Percentiles rank a stretch among this genome's conserved stretches.
Conservation (phyloP, 2,888 invertebrate genomes). For the Caradrina kadenii region DNA sequence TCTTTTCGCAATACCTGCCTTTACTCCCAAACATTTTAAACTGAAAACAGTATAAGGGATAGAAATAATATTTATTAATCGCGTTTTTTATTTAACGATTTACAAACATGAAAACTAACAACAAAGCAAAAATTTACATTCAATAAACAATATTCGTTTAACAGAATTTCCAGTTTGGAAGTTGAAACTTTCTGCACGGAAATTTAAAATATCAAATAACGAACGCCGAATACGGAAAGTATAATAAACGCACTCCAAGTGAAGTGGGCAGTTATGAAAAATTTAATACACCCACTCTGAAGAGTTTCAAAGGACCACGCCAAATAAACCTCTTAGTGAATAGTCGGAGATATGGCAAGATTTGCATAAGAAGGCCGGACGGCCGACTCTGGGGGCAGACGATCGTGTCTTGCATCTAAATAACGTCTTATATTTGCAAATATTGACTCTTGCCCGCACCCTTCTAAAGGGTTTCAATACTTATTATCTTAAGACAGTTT, state of each 20-base stretch:
- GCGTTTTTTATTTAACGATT: slow-evolving; percentile 19
- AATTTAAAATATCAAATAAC: slow-evolving; percentile 65
- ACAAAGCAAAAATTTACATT: slow-evolving; percentile 35
- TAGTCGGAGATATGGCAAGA: slow-evolving; percentile 83
- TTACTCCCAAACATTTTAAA: slow-evolving; percentile 47
- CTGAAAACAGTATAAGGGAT: slow-evolving; percentile 27
- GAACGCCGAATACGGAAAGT: slow-evolving; percentile 61
- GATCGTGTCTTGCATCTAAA: slow-evolving; percentile 89
- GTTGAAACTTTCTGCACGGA: slow-evolving; percentile 50
- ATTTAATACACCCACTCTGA: slow-evolving; percentile 84
- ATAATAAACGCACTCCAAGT: slow-evolving; percentile 74
- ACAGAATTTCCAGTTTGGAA: slow-evolving; percentile 40
- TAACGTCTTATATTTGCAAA: slow-evolving; percentile 90
- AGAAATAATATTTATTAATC: slow-evolving; percentile 32
- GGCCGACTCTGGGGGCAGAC: slow-evolving; percentile 78
- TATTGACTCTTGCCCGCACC: slow-evolving; percentile 88
- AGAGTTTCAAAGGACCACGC: slow-evolving; percentile 79
- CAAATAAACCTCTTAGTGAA: slow-evolving; percentile 87
- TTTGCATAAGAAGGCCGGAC: slow-evolving; percentile 86
- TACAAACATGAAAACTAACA: slow-evolving; percentile 26
- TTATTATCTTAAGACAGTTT: slow-evolving; percentile 86
- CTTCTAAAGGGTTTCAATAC: slow-evolving; percentile 84
- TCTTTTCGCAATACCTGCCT: slow-evolving; percentile 54
- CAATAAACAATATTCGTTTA: slow-evolving; percentile 41
- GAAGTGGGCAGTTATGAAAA: slow-evolving; percentile 85